Conservation (phyloP, 1,140 invertebrate species). For the Drosophila kohkoa region DNA sequence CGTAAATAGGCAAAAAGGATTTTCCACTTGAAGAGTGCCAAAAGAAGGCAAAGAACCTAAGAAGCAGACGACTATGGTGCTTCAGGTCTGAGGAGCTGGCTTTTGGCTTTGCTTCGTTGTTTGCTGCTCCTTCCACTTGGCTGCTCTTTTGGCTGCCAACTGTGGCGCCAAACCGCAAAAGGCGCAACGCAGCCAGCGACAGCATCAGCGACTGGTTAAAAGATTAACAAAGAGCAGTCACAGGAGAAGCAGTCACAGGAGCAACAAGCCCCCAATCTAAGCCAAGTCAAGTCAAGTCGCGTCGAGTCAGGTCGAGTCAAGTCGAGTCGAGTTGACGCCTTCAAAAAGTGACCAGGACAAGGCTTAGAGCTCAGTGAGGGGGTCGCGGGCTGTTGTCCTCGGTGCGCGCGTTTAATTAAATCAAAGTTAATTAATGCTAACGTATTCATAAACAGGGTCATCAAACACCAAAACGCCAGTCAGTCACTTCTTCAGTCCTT, state of each 20-base stretch:
- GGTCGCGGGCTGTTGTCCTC: constrained; percentile 10
- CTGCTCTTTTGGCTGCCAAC: constrained; percentile 62
- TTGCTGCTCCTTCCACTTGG: constrained; percentile 67
- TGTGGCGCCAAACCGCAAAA: constrained; percentile 76
- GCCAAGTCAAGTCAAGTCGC: constrained; percentile 47
- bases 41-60: constrained; percentile 34
- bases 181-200: constrained; percentile 53
- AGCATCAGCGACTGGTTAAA: constrained; percentile 62
- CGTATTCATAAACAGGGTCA: constrained; percentile 83
- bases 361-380: background rate
- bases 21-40: constrained; percentile 80
- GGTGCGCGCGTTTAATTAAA: constrained; percentile 72
- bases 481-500: constrained; percentile 9
- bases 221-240: constrained; percentile 66
- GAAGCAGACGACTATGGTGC: background rate
- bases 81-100: constrained; percentile 19
- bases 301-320: constrained; percentile 38
- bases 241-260: too few species aligned
- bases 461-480: constrained; percentile 73
- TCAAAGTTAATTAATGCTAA: constrained; percentile 83
- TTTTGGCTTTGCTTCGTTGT: constrained; percentile 32
- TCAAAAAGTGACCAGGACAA: constrained; percentile 63
- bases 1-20: constrained; percentile 82
- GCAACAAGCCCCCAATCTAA: background rate
- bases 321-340: constrained; percentile 26